phyloP scores from a whole-genome alignment of 2,113 vertebrate species.

The Montifringilla adamsi region DNA sequence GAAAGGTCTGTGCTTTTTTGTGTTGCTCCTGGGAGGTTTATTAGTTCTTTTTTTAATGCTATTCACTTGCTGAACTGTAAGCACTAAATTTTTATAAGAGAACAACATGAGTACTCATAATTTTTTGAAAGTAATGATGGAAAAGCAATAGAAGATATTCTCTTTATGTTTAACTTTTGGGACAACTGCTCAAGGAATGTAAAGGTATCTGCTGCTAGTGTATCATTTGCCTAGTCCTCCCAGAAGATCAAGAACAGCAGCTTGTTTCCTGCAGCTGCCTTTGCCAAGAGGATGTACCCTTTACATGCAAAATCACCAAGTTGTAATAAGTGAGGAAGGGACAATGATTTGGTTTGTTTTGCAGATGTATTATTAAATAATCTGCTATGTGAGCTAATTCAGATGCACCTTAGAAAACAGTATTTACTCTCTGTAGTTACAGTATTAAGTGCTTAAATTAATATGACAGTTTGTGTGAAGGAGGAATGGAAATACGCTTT shows the following conservation, averaged over 20 bases:
- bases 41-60: neutral
- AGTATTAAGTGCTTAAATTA: neutral
- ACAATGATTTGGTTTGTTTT: neutral
- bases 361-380: neutral
- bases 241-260: neutral
- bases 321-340: neutral
- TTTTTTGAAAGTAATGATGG: neutral
- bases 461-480: neutral
- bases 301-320: neutral
- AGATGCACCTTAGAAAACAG: neutral
- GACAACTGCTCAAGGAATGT: neutral
- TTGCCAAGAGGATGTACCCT: neutral
- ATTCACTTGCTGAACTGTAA: neutral
- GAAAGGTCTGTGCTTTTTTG: neutral
- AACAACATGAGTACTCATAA: neutral
- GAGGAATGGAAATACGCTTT: conserved; percentile 15
- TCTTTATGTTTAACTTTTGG: neutral
- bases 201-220: neutral
- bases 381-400: neutral
- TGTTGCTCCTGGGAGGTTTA: neutral
- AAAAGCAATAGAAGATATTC: neutral
- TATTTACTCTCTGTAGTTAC: neutral
- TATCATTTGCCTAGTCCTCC: neutral
- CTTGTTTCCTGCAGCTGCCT: neutral
- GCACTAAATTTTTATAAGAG: neutral